Evolutionary conservation across 2,888 invertebrate species (phyloP).

Genomic region (Lucinisca nassula): DNA sequence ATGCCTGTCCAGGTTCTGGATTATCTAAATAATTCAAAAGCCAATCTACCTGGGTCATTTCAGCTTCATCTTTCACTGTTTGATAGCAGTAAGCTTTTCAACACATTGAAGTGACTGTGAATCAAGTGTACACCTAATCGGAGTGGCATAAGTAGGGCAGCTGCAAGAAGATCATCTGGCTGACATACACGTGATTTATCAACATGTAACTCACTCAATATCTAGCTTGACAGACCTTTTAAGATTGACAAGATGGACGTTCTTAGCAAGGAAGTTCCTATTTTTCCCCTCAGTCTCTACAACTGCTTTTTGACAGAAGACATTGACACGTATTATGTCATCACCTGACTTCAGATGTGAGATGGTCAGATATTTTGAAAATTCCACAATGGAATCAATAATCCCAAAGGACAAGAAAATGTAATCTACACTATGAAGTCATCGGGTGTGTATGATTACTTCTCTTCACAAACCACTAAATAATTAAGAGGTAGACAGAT

Average conservation of each 20-base stretch:
- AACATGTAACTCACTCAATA: slow-evolving; percentile 31
- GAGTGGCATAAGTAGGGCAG: not conserved
- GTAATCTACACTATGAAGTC: not conserved
- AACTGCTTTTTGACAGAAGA: not conserved
- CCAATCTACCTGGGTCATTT: slow-evolving; percentile 47
- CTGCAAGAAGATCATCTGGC: not conserved
- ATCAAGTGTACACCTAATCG: not conserved
- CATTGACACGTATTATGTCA: not conserved
- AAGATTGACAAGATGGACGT: no score
- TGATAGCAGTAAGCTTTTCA: no score
- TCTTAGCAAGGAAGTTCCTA: not conserved
- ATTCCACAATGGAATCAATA: no score
- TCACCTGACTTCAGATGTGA: not conserved
- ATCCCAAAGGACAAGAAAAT: no score
- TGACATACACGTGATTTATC: slow-evolving; percentile 6
- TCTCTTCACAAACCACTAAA: not conserved
- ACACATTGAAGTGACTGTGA: not conserved
- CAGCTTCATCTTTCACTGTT: slow-evolving; percentile 40
- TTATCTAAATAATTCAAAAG: not conserved
- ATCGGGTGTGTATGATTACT: not conserved
- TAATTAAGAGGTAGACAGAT: no score
- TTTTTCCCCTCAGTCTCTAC: not conserved
- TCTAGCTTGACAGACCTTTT: no score
- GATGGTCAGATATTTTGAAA: not conserved
- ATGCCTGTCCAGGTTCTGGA: not conserved